phyloP scores from a whole-genome alignment of 2,888 invertebrate species.

The Dugesia japonica region DNA sequence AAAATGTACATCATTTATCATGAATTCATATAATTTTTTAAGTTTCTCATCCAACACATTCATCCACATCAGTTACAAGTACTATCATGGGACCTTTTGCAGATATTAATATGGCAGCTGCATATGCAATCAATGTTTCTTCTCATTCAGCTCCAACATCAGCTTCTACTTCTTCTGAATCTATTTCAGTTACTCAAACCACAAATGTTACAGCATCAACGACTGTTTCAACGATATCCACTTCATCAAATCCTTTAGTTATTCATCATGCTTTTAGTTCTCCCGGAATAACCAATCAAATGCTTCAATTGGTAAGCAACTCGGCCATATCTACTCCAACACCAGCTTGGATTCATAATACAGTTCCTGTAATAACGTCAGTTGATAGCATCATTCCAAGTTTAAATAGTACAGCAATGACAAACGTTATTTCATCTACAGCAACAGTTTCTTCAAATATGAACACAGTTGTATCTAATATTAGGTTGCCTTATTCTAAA shows the following conservation, averaged over 20 bases:
- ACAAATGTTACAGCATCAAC: conserved; percentile 7
- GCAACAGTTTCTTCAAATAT: background rate
- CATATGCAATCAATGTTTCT: background rate
- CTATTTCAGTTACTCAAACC: background rate
- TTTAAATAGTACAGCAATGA: background rate
- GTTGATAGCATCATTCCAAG: background rate
- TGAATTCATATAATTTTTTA: background rate
- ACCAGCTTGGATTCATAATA: background rate
- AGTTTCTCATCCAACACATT: background rate
- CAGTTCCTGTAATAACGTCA: background rate
- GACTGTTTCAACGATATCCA: background rate
- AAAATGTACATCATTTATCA: too few relatives aligned
- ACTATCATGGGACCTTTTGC: conserved; percentile 3
- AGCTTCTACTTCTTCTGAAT: background rate
- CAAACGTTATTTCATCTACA: conserved; percentile 1
- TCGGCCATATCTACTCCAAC: background rate
- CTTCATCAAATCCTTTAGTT: conserved; percentile 2
- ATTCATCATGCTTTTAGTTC: conserved; percentile 16
- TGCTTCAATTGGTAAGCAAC: background rate
- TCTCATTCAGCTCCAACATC: background rate
- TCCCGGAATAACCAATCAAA: conserved; percentile 2
- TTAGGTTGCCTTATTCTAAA: background rate
- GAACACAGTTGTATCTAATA: background rate
- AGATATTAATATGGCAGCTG: conserved; percentile 2
- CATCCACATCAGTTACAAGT: background rate